These are phyloP conservation scores for Lamellibrachia luymesi DNA, from an alignment of 1,140 invertebrate genomes.

Conservation along the genomic window DNA sequence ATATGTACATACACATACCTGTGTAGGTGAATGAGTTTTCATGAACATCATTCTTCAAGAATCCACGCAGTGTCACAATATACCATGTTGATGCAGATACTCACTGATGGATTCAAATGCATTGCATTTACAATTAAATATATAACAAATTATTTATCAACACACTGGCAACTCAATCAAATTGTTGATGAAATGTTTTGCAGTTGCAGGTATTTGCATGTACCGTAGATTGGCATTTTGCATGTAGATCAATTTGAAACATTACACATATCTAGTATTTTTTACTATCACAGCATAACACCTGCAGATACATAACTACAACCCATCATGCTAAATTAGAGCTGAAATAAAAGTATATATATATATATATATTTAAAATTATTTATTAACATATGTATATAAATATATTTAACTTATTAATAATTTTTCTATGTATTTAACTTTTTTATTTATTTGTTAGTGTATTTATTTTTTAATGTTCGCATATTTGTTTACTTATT, in stretches of 20 bases:
- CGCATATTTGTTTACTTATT: no score
- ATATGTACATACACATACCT: no score
- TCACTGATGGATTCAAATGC: neutral
- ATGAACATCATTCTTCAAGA: neutral
- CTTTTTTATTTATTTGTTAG: no score
- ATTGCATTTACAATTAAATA: conserved; percentile 2
- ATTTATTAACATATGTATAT: no score
- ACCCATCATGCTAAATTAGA: no score
- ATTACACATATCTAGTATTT: neutral
- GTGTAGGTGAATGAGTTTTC: no score
- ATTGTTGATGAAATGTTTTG: neutral
- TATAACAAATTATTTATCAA: neutral
- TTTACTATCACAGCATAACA: neutral
- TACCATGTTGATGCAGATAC: neutral
- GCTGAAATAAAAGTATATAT: no score
- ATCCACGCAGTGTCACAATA: neutral
- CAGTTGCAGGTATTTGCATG: neutral
- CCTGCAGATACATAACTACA: neutral
- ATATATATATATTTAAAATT: no score
- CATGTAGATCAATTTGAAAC: neutral
- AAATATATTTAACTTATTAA: no score
- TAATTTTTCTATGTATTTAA: no score
- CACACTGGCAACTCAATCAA: neutral
- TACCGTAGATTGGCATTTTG: no score
- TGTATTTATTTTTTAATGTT: no score